Evolutionary conservation across 2,888 invertebrate species (phyloP).

Genomic region (Hirtodrosophila confusa): DNA sequence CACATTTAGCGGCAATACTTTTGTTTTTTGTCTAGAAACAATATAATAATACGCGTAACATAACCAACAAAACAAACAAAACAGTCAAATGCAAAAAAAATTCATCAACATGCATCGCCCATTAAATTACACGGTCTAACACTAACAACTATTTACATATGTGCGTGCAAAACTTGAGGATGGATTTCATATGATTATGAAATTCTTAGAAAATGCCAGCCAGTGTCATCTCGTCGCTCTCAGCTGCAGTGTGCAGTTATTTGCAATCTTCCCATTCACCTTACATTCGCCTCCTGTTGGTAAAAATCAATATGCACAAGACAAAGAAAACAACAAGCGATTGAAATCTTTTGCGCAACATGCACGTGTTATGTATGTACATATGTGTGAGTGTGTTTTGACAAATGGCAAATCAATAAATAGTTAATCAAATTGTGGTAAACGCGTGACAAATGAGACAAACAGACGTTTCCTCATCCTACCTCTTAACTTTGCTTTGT

Average conservation of each 20-base stretch:
- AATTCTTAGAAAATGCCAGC: constrained; percentile 25
- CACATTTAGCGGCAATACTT: constrained; percentile 51
- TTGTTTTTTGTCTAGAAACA: constrained; percentile 27
- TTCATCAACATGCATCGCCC: constrained; percentile 13
- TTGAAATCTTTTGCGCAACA: constrained; percentile 10
- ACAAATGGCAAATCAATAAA: constrained; percentile 57
- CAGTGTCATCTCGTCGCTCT: constrained; percentile 5
- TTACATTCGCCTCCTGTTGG: constrained; percentile 38
- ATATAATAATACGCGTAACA: constrained; percentile 27
- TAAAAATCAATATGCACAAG: constrained; percentile 67
- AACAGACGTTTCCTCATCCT: constrained; percentile 13
- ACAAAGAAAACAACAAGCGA: constrained; percentile 30
- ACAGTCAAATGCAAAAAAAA: constrained; percentile 15
- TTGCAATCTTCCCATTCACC: constrained; percentile 26
- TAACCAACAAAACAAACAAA: constrained; percentile 48
- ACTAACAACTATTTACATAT: constrained; percentile 5
- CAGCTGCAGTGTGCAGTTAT: constrained; percentile 58
- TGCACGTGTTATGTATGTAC: constrained; percentile 49
- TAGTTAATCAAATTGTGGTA: constrained; percentile 51
- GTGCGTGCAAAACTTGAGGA: neutral
- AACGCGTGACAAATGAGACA: neutral
- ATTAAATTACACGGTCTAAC: constrained; percentile 37
- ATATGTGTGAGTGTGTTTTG: constrained; percentile 1
- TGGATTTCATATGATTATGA: constrained; percentile 44
- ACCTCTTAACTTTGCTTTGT: constrained; percentile 26